phyloP scores from a whole-genome alignment of 2,113 vertebrate species.

The Todiramphus chloris region DNA sequence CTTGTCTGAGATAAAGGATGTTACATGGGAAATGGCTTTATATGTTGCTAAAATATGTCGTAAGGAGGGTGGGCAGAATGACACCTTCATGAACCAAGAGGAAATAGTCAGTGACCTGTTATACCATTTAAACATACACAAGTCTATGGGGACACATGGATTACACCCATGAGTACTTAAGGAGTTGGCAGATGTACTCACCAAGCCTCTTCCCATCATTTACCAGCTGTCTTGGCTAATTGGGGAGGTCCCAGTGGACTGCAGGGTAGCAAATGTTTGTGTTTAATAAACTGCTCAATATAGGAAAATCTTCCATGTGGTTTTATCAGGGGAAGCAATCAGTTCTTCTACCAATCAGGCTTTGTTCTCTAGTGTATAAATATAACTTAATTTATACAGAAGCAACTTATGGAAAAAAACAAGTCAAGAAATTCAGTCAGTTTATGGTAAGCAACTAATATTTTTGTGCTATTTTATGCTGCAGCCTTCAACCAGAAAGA shows the following conservation, averaged over 20 bases:
- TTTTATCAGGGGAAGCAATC: neutral
- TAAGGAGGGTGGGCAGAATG: too few species aligned
- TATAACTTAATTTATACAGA: neutral
- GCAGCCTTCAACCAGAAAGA: neutral
- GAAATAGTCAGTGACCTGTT: too few species aligned
- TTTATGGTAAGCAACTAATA: neutral
- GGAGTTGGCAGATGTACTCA: too few species aligned
- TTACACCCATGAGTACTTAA: too few species aligned
- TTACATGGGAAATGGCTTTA: neutral
- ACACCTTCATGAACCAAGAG: too few species aligned
- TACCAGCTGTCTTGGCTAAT: too few species aligned
- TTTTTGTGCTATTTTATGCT: neutral
- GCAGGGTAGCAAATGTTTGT: neutral
- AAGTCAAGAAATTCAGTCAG: neutral
- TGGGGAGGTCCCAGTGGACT: too few species aligned
- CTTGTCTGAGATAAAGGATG: neutral
- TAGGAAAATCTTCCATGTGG: neutral
- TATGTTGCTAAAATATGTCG: neutral
- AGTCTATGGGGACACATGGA: too few species aligned
- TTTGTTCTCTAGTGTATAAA: neutral
- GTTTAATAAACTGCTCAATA: neutral
- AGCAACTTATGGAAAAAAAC: neutral
- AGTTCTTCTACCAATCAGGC: neutral
- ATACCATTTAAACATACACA: too few species aligned
- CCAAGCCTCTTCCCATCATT: too few species aligned